Percentiles rank a stretch among this genome's conserved stretches.
Evolutionary conservation across 2,113 vertebrate genomes (phyloP).

Genomic region (Platanista minor): DNA sequence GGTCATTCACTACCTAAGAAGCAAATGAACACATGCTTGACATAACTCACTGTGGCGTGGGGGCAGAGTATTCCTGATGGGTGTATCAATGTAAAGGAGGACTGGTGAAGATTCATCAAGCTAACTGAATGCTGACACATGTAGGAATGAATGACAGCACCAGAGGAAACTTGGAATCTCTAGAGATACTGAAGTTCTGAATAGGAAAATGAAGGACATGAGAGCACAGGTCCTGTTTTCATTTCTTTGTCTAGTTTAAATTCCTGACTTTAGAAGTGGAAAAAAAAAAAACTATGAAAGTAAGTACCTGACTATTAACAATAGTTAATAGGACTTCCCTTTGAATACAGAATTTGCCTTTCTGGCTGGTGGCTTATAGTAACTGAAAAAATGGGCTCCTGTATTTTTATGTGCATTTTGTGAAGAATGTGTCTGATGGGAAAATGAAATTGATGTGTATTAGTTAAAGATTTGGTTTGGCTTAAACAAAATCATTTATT

Average conservation of each 20-base stretch:
- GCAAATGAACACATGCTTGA: neutral
- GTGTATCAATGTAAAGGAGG: neutral
- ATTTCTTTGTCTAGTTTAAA: neutral
- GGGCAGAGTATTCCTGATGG: neutral
- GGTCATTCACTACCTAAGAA: neutral
- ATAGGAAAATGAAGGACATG: constrained; percentile 2
- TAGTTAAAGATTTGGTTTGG: neutral
- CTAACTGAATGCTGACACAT: neutral
- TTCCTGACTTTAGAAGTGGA: neutral
- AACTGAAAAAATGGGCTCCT: neutral
- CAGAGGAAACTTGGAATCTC: neutral
- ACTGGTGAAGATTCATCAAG: neutral
- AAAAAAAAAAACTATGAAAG: neutral
- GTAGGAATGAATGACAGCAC: neutral
- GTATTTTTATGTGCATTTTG: neutral
- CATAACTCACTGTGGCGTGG: neutral
- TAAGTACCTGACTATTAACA: neutral
- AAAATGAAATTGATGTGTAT: neutral
- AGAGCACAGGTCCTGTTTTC: neutral
- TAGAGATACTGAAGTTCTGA: neutral
- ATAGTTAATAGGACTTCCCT: neutral
- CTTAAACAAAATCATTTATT: neutral
- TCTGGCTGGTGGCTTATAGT: neutral
- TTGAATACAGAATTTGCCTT: constrained; percentile 3
- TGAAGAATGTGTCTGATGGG: neutral